Evolutionary conservation across 2,113 vertebrate species (phyloP), one percentile per base, ranked within the genome.

Genomic region (Stercorarius parasiticus): DNA sequence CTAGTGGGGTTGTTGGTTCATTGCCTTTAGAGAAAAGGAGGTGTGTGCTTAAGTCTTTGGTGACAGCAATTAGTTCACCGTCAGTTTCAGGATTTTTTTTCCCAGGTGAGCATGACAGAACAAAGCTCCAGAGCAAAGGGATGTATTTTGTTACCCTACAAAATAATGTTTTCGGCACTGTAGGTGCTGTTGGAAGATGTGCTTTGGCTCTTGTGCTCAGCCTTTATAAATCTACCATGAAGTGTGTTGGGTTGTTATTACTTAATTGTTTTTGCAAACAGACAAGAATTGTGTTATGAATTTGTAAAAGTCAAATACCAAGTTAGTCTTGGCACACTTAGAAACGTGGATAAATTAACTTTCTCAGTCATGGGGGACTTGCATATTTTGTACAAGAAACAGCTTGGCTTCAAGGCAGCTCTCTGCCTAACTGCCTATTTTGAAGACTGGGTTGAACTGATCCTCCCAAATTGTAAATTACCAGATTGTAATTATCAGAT

Each of bases 341-440:
- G 43, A 89, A 94, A 69, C 29, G 21, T 78, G 56, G 34, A 93
- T 62, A 71, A 89, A 82, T 84, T 66, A 86, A 53, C 32, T 91
- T 70, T 62, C 72, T 62, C 43, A 17, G 0, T 34, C 59, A 47
- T n/a, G 12, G 34, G 23, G 77, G 40, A 40, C 56, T 71, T 71
- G 30, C 11, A 2, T 59, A 50, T 71, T 87, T 83, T 74, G 15
- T 47, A 65, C 18, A 91, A 85, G 61, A 25, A 65, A 49, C 34
- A 73, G 36, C 47, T 74, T 78, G 38, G 47, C 79, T 67, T 82
- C 70, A 67, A 85, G 65, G 50, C 65, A 66, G 16, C 42, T 66
- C 15, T 58, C 38, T 74, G 56, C 20, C 18, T 27, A n/a, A n/a
- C 38, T 36, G 25, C 15, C n/a, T 84, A 2, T 49, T 83, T 89